phyloP scores from a whole-genome alignment of 2,888 invertebrate species.

The Timema podura region DNA sequence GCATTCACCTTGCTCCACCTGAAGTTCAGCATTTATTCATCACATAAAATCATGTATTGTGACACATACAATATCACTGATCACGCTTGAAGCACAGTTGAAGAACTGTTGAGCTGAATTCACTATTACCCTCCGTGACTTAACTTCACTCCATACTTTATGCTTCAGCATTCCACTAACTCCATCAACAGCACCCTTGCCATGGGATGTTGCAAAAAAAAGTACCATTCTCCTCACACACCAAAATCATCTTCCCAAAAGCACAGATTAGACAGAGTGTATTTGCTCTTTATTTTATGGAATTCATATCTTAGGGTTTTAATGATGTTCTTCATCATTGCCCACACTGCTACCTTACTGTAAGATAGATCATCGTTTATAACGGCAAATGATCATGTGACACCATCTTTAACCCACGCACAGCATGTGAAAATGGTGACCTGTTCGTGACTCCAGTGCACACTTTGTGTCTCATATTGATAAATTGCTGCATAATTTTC shows the following conservation, averaged over 20 bases:
- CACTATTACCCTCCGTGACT: conserved; percentile 3
- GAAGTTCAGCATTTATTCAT: neutral
- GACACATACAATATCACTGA: conserved; percentile 2
- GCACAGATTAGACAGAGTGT: conserved; percentile 6
- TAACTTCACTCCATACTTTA: conserved; percentile 3
- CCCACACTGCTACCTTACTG: conserved; percentile 9
- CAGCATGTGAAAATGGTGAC: neutral
- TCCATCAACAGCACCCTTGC: conserved; percentile 5
- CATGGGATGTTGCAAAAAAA: conserved; percentile 6
- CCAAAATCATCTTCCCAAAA: conserved; percentile 6
- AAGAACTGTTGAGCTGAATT: conserved; percentile 7
- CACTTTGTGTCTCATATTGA: conserved; percentile 2
- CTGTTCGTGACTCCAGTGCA: neutral
- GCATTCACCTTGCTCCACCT: conserved; percentile 5
- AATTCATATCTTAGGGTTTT: neutral
- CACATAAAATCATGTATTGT: neutral
- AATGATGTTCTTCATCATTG: neutral
- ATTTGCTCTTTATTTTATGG: conserved; percentile 1
- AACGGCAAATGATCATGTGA: neutral
- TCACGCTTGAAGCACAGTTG: neutral
- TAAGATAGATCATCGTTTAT: neutral
- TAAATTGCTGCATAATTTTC: conserved; percentile 11
- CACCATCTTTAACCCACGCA: neutral
- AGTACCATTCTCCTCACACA: neutral
- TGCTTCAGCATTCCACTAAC: neutral